Conservation (phyloP, 2,888 invertebrate species). For the Acrocyrtus sp. region DNA sequence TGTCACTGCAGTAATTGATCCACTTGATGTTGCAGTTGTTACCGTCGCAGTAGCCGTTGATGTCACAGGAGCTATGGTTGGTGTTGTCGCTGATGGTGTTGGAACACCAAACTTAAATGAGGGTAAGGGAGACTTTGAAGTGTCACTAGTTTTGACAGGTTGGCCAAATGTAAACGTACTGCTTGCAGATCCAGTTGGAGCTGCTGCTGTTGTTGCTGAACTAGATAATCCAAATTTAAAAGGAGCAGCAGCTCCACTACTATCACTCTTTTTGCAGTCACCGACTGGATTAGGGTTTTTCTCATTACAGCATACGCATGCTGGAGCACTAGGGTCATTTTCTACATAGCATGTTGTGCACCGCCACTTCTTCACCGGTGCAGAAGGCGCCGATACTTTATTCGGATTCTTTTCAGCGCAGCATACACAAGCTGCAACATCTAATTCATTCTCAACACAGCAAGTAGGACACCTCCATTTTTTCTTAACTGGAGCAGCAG, state of each 20-base stretch:
- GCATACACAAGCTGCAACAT: conserved; percentile 28
- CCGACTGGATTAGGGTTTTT: conserved; percentile 39
- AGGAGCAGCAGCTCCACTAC: conserved; percentile 2
- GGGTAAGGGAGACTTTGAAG: neutral
- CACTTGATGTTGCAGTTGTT: neutral
- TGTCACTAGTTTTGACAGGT: conserved; percentile 7
- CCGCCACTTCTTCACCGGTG: conserved; percentile 36
- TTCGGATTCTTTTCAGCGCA: conserved; percentile 42
- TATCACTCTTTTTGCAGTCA: neutral
- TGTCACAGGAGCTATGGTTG: neutral
- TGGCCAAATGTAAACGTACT: conserved; percentile 27
- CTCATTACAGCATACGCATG: conserved; percentile 46
- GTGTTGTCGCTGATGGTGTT: neutral
- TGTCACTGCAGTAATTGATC: neutral
- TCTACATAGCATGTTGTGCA: conserved; percentile 48
- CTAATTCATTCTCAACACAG: conserved; percentile 27
- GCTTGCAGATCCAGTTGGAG: conserved; percentile 4
- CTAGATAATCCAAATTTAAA: conserved; percentile 48
- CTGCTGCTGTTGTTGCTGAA: neutral
- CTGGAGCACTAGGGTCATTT: conserved; percentile 23
- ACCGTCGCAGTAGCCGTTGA: neutral
- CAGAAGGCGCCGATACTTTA: neutral
- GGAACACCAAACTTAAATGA: conserved; percentile 30
- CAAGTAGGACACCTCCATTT: conserved; percentile 36
- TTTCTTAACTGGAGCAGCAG: neutral